Evolutionary conservation across 2,113 vertebrate species (phyloP).

Genomic region (Gambusia affinis): DNA sequence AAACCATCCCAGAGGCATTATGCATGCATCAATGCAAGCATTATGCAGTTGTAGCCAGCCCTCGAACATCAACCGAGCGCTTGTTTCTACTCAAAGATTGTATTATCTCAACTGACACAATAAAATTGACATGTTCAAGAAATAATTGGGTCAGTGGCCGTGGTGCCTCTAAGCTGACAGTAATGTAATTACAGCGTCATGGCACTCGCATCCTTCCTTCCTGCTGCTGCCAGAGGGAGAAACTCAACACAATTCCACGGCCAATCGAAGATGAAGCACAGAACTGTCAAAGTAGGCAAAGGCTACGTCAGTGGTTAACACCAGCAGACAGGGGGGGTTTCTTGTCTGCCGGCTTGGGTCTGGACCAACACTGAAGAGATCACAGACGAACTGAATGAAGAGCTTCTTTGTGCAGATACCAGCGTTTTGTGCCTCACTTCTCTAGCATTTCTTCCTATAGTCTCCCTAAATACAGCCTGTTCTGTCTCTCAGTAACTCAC

Average conservation of each 20-base stretch:
- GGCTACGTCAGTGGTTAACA: slow-evolving; percentile 61
- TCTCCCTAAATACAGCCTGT: slow-evolving; percentile 48
- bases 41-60: background rate
- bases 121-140: slow-evolving; percentile 48
- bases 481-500: slow-evolving; percentile 61
- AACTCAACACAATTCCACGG: slow-evolving; percentile 43
- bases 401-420: slow-evolving; percentile 66
- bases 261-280: slow-evolving; percentile 53
- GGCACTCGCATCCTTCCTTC: slow-evolving; percentile 34
- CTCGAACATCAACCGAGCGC: slow-evolving; percentile 34
- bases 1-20: slow-evolving; percentile 55
- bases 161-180: slow-evolving; percentile 46
- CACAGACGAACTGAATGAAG: slow-evolving; percentile 64
- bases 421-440: slow-evolving; percentile 54
- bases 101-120: slow-evolving; percentile 60
- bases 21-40: slow-evolving; percentile 18
- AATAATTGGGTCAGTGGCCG: slow-evolving; percentile 64
- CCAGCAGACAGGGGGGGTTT: slow-evolving; percentile 42
- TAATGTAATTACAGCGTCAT: slow-evolving; percentile 64
- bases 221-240: slow-evolving; percentile 39
- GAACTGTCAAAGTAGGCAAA: slow-evolving; percentile 61
- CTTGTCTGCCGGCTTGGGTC: slow-evolving; percentile 51
- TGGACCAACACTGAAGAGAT: slow-evolving; percentile 49
- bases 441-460: slow-evolving; percentile 39
- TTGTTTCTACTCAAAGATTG: slow-evolving; percentile 64